Conservation (phyloP, 2,888 invertebrate species). For the Rhagium mordax region DNA sequence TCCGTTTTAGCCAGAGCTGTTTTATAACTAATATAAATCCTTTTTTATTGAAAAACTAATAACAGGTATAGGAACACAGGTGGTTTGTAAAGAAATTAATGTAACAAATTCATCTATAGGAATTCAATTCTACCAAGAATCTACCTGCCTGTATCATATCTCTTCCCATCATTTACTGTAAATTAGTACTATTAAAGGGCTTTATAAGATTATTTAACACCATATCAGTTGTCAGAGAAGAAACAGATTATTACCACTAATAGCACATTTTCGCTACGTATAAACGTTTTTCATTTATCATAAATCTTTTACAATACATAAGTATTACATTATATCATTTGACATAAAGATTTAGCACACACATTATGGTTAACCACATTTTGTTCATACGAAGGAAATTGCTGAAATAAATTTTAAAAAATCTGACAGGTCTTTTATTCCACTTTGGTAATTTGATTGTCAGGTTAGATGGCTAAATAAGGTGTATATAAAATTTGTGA, state of each 20-base stretch:
- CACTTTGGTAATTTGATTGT: constrained; percentile 9
- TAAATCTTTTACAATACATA: not conserved
- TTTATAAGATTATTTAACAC: not conserved
- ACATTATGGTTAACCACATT: constrained; percentile 25
- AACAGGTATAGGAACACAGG: too few relatives aligned
- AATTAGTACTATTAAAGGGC: not conserved
- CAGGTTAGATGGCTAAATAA: constrained; percentile 11
- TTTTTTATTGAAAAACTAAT: too few relatives aligned
- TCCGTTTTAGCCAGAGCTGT: too few relatives aligned
- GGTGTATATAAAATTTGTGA: not conserved
- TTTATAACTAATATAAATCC: too few relatives aligned
- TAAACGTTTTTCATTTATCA: not conserved
- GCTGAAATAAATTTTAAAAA: not conserved
- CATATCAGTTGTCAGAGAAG: not conserved
- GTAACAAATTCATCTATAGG: not conserved
- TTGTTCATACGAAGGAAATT: not conserved
- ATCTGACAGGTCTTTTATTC: not conserved
- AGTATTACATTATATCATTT: too few relatives aligned
- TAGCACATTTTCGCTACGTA: not conserved
- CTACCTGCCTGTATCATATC: not conserved
- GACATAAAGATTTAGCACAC: not conserved
- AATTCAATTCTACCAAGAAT: not conserved
- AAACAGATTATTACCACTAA: not conserved
- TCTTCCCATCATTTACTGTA: not conserved
- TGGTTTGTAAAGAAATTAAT: not conserved